Evolutionary conservation across 2,113 vertebrate genomes (phyloP), one percentile per base, ranked within the genome.

Genomic region (Festucalex cinctus): DNA sequence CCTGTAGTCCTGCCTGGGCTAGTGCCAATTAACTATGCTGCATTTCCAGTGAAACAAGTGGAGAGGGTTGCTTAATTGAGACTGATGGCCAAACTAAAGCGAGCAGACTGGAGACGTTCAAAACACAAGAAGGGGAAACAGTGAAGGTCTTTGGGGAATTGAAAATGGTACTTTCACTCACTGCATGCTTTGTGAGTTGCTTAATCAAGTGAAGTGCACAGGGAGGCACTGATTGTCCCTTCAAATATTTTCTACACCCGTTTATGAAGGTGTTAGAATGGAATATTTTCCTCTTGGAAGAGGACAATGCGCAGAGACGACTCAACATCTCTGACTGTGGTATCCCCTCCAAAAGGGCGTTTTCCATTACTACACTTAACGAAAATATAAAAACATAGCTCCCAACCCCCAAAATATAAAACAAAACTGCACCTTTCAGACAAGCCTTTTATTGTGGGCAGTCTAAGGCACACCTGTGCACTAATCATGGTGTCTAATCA

Each of bases 21-120:
- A 82, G 83, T 71, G 63, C 41, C 74, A 76, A 83, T 89, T 87
- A 86, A 63, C 60, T 77, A 83, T 75, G 83, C 71, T 79, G 73
- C 71, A 78, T 85, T 84, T 86, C 79, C 78, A 84, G 63, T 77
- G 75, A 83, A 89, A 82, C 73, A 62, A 80, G 76, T 74, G 66
- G 71, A 76, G 78, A 75, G 70, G 67, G 71, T 58, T 39, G 69
- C 69, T 66, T 67, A 78, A 87, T 85, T 61, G 73, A 85, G 80
- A 89, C 49, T 76, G 82, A 90, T 83, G 71, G 80, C 61, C 68
- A 54, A 57, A 79, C 76, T 81, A 71, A 81, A 72, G 63, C 24
- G 58, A 81, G 70, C n/a, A 53, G 74, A 78, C 65, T 37, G 53
- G 17, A 75, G 36, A 76, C 78, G 44, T 78, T 53, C 60, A 57